These are phyloP conservation scores for Picus viridis DNA, from an alignment of 2,797 vertebrate species.

Conservation along the genomic window DNA sequence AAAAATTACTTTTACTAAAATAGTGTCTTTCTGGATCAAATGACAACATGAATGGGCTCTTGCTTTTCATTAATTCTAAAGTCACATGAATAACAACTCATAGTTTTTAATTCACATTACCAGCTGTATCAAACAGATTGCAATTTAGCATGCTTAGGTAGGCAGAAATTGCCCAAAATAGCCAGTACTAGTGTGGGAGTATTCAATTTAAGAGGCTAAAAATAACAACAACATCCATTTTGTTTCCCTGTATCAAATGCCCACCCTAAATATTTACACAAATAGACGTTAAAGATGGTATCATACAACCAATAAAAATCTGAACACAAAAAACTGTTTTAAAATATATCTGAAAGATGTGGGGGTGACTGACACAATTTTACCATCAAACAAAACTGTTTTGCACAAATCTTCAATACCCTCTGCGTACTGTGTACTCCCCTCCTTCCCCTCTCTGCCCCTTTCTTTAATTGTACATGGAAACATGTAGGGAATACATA, in stretches of 20 bases:
- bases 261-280: background rate
- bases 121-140: background rate
- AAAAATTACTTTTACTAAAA: background rate
- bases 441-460: accelerated
- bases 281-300: background rate
- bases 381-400: background rate
- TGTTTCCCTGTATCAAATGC: background rate
- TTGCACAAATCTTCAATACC: background rate
- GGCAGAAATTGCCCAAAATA: background rate
- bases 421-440: background rate
- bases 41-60: background rate
- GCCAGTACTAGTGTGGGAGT: background rate
- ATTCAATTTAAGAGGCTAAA: background rate
- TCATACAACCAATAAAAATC: background rate
- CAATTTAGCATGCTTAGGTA: background rate
- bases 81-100: too few relatives aligned
- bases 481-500: background rate
- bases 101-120: background rate
- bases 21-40: background rate
- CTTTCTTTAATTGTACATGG: background rate
- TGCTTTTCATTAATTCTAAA: background rate
- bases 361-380: background rate
- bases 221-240: background rate
- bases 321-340: background rate
- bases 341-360: background rate